Percentiles rank a stretch among this genome's conserved stretches.
Evolutionary conservation across 2,797 vertebrate species (phyloP).

Genomic region (Alca torda): DNA sequence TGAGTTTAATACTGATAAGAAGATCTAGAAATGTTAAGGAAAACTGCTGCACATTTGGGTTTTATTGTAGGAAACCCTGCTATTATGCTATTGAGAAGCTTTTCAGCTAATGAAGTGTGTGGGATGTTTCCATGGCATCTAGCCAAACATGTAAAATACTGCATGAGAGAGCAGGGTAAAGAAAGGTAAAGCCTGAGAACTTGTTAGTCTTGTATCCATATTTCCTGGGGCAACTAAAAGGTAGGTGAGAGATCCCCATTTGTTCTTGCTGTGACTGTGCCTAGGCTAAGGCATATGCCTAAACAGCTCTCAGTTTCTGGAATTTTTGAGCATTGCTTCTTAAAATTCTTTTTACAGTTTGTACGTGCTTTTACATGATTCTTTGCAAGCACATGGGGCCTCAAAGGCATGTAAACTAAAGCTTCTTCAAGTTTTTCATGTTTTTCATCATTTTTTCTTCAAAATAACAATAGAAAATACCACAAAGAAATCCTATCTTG

Average conservation of each 20-base stretch:
- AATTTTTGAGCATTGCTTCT: background rate
- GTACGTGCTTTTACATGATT: background rate
- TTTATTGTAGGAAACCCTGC: background rate
- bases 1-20: background rate
- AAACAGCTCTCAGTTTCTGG: background rate
- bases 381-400: background rate
- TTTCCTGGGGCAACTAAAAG: background rate
- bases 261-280: background rate
- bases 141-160: background rate
- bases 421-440: background rate
- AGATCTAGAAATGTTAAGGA: background rate
- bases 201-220: background rate
- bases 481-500: background rate
- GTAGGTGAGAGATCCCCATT: background rate
- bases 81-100: background rate
- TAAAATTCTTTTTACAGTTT: background rate
- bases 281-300: background rate
- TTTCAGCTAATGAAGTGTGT: background rate
- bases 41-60: background rate
- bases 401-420: background rate
- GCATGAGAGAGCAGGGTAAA: background rate
- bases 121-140: background rate
- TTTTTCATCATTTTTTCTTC: background rate
- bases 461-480: background rate
- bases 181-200: background rate